Percentiles rank a stretch among this genome's conserved stretches.
Conservation (phyloP, 2,888 invertebrate genomes). For the Cryptocephalus moraei region DNA sequence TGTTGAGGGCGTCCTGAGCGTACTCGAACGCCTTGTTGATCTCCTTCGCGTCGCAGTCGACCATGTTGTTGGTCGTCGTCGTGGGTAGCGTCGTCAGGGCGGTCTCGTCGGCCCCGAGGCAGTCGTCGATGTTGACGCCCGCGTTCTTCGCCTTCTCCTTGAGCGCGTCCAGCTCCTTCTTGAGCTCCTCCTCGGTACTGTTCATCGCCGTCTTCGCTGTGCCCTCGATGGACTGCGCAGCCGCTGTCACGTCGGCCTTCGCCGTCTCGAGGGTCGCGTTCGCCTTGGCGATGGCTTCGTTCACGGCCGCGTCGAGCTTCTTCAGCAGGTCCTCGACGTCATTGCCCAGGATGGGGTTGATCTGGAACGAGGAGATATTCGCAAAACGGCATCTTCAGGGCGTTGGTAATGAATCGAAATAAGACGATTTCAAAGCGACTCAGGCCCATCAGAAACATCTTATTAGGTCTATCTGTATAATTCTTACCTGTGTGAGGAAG, state of each 20-base stretch:
- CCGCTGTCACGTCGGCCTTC: conserved; percentile 3
- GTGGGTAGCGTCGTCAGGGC: conserved; percentile 5
- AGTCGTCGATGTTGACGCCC: conserved; percentile 9
- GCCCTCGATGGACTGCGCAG: neutral
- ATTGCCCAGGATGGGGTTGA: neutral
- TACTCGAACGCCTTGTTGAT: conserved; percentile 4
- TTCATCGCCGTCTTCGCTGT: conserved; percentile 1
- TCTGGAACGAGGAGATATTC: too few relatives aligned
- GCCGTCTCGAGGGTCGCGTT: conserved; percentile 4
- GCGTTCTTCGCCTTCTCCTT: conserved; percentile 7
- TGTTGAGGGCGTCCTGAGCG: conserved; percentile 6
- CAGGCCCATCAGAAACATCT: too few relatives aligned
- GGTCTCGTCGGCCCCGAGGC: conserved; percentile 6
- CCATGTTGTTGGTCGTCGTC: conserved; percentile 3
- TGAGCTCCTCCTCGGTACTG: conserved; percentile 2
- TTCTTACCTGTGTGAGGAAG: too few relatives aligned
- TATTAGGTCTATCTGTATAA: too few relatives aligned
- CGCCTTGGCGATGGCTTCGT: conserved; percentile 7
- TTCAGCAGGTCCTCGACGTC: conserved; percentile 6
- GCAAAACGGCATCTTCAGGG: too few relatives aligned
- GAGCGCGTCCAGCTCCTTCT: conserved; percentile 4
- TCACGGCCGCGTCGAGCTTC: conserved; percentile 4
- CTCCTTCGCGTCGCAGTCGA: conserved; percentile 4
- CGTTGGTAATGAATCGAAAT: too few relatives aligned
- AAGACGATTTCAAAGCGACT: too few relatives aligned